phyloP scores from a whole-genome alignment of 2,888 invertebrate genomes.

The Mimas tiliae region DNA sequence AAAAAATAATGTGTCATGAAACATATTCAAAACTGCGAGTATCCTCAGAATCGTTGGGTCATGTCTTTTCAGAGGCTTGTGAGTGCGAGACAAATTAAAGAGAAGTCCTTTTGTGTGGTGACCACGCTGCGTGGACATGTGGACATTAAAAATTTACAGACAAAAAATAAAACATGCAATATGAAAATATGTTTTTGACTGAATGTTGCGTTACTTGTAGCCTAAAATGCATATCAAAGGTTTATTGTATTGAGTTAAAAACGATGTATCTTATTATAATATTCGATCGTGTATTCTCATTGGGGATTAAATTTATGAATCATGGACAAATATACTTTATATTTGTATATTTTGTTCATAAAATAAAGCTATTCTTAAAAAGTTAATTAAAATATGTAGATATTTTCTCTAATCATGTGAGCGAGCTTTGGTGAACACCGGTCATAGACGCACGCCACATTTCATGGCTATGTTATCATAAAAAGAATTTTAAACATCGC shows the following conservation, averaged over 20 bases:
- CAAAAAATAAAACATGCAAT: background rate
- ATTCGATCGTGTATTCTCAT: no score
- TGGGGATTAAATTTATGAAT: no score
- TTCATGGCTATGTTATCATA: slow-evolving; percentile 44
- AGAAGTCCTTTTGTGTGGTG: slow-evolving; percentile 56
- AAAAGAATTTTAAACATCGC: slow-evolving; percentile 36
- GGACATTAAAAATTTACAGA: background rate
- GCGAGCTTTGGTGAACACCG: background rate
- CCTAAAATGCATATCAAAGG: no score
- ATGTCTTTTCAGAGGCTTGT: slow-evolving; percentile 63
- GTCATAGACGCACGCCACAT: slow-evolving; percentile 30
- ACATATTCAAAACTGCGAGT: slow-evolving; percentile 53
- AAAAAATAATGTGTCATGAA: slow-evolving; percentile 40
- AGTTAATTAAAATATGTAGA: background rate
- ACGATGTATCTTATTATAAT: no score
- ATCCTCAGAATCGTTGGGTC: slow-evolving; percentile 55
- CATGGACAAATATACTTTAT: no score
- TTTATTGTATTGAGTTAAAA: no score
- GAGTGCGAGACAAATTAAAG: slow-evolving; percentile 68
- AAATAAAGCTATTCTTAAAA: background rate
- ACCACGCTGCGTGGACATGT: slow-evolving; percentile 33
- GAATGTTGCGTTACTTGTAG: no score
- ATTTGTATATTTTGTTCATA: no score
- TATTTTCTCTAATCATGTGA: background rate
- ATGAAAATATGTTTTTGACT: background rate